A percentile compares a stretch with the other conserved stretches of the same genome.
Conservation (phyloP, 2,888 invertebrate species). For the Arrhopalites spinosus region DNA sequence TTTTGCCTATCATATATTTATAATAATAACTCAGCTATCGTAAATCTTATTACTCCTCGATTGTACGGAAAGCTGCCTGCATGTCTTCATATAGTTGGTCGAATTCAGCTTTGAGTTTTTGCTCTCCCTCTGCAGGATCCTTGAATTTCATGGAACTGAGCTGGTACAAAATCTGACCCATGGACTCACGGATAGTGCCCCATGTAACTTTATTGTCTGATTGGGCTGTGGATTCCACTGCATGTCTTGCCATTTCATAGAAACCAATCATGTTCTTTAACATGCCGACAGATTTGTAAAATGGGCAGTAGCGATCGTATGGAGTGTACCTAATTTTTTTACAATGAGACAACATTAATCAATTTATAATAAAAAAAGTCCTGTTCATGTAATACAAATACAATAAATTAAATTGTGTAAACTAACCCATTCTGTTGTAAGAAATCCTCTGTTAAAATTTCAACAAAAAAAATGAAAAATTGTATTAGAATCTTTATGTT, state of each 20-base stretch:
- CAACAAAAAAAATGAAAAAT: not conserved
- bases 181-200: constrained; percentile 95
- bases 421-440: constrained; percentile 3
- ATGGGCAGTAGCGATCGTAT: constrained; percentile 98
- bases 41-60: constrained; percentile 80
- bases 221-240: constrained; percentile 97
- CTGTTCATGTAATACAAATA: constrained; percentile 24
- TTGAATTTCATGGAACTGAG: constrained; percentile 99
- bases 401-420: constrained; percentile 7
- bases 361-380: too few relatives aligned
- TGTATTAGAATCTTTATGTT: too few relatives aligned
- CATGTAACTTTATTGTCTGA: constrained; percentile 99
- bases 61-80: constrained; percentile 92
- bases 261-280: constrained; percentile 93
- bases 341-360: too few relatives aligned
- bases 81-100: constrained; percentile 97
- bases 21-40: not conserved
- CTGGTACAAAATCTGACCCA: constrained; percentile 95
- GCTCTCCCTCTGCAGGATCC: constrained; percentile 98
- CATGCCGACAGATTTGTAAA: constrained; percentile 99
- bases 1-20: not conserved
- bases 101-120: constrained; percentile 94
- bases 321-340: constrained; percentile 72
- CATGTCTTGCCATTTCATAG: constrained; percentile 97
- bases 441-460: constrained; percentile 1